A percentile compares a stretch with the other conserved stretches of the same genome.
Conservation (phyloP, 2,797 vertebrate species). For the Cyclura pinguis region DNA sequence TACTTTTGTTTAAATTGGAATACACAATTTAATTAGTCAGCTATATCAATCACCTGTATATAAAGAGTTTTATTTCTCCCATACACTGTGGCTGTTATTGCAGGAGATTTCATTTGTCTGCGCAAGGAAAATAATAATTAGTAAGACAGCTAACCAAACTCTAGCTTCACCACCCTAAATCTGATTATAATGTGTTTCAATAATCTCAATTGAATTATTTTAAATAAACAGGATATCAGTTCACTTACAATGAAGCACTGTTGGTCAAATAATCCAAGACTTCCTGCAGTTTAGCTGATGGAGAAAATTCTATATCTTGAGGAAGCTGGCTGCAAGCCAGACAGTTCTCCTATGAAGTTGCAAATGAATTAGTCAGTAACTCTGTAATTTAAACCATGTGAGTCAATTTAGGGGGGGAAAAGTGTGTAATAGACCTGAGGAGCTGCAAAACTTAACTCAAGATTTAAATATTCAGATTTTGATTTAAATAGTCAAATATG, state of each 20-base stretch:
- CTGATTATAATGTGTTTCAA: neutral
- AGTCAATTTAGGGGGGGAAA: neutral
- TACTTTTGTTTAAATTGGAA: slow-evolving; percentile 21
- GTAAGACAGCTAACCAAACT: slow-evolving; percentile 8
- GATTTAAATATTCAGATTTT: too few relatives aligned
- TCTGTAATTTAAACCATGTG: neutral
- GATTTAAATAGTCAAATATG: too few relatives aligned
- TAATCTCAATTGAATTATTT: neutral
- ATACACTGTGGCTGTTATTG: slow-evolving; percentile 91
- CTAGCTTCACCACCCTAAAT: neutral
- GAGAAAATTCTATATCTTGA: slow-evolving; percentile 88
- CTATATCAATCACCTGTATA: slow-evolving; percentile 86
- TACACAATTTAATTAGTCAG: neutral
- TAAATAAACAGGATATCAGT: neutral
- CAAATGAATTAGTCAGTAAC: slow-evolving; percentile 15
- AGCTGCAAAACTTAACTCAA: too few relatives aligned
- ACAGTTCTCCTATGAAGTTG: slow-evolving; percentile 86
- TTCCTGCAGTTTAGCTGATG: slow-evolving; percentile 91
- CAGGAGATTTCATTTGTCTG: slow-evolving; percentile 97
- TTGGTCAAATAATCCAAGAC: slow-evolving; percentile 91
- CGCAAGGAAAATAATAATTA: slow-evolving; percentile 31
- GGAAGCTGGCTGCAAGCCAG: slow-evolving; percentile 93
- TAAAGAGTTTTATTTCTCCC: slow-evolving; percentile 95
- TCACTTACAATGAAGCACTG: slow-evolving; percentile 89
- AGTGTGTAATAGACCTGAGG: too few relatives aligned